A percentile compares a stretch with the other conserved stretches of the same genome.
Conservation (phyloP, 1,140 invertebrate genomes). For the Euwallacea similis region DNA sequence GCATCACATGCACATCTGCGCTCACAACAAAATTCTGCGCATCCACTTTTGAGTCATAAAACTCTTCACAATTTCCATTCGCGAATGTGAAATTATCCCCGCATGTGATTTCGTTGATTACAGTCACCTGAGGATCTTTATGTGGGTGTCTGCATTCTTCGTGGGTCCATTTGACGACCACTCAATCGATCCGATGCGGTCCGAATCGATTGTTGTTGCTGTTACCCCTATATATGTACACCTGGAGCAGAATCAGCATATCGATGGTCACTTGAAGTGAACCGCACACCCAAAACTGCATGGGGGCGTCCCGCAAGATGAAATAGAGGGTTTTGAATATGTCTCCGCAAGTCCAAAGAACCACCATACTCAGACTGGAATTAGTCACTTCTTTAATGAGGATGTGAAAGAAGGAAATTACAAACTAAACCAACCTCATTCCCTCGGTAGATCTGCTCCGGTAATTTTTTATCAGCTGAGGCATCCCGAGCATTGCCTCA, state of each 20-base stretch:
- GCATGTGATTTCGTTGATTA: neutral
- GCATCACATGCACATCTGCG: constrained; percentile 25
- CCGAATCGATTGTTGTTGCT: constrained; percentile 58
- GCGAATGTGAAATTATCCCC: constrained; percentile 11
- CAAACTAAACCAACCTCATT: constrained; percentile 78
- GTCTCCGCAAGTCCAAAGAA: constrained; percentile 95
- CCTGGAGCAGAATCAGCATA: constrained; percentile 60
- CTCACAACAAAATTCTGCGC: constrained; percentile 27
- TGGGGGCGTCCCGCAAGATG: constrained; percentile 81
- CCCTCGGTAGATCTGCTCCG: constrained; percentile 90
- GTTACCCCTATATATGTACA: constrained; percentile 67
- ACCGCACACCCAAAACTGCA: constrained; percentile 96
- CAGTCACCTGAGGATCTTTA: constrained; percentile 24
- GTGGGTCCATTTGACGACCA: constrained; percentile 53
- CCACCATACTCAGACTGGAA: constrained; percentile 85
- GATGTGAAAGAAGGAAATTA: neutral
- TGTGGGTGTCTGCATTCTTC: constrained; percentile 41
- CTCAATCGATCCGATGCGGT: constrained; percentile 65
- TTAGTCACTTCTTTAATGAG: neutral
- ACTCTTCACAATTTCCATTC: constrained; percentile 27
- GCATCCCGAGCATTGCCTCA: constrained; percentile 94
- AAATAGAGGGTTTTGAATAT: constrained; percentile 98
- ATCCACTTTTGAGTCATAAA: constrained; percentile 1
- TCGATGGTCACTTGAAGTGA: constrained; percentile 78
- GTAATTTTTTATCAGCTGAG: constrained; percentile 89